These are phyloP conservation scores for Aphyosemion australe DNA, from an alignment of 2,113 vertebrate species.

Conservation along the genomic window DNA sequence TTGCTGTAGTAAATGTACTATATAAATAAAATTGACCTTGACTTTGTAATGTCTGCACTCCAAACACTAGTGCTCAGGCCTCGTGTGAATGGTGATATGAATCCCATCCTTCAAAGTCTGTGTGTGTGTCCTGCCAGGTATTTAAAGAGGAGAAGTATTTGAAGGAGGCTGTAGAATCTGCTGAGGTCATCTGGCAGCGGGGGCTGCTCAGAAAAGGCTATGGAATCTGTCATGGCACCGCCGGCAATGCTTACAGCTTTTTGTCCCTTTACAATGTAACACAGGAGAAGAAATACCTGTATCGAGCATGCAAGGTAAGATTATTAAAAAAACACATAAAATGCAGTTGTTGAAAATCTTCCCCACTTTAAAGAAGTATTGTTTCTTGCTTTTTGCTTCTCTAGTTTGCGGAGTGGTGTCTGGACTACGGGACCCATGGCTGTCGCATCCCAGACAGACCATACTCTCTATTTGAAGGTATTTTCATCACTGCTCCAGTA, in stretches of 20 bases:
- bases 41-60: no score
- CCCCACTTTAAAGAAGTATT: background rate
- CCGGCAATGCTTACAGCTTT: slow-evolving; percentile 94
- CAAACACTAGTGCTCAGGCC: no score
- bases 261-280: slow-evolving; percentile 90
- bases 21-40: no score
- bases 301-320: slow-evolving; percentile 92
- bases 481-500: no score
- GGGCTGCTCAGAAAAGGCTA: slow-evolving; percentile 95
- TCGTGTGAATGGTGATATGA: no score
- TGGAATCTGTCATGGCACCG: slow-evolving; percentile 92
- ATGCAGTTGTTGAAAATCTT: background rate
- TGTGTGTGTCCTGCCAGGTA: slow-evolving; percentile 69
- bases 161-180: slow-evolving; percentile 92
- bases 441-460: slow-evolving; percentile 96
- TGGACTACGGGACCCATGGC: slow-evolving; percentile 94
- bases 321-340: no score
- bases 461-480: slow-evolving; percentile 99
- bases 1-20: no score
- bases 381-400: background rate
- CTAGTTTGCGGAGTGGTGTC: slow-evolving; percentile 98
- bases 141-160: slow-evolving; percentile 98
- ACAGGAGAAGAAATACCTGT: slow-evolving; percentile 92
- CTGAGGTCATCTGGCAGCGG: slow-evolving; percentile 95
- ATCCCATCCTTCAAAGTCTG: background rate